Percentiles rank a stretch among this genome's conserved stretches.
Evolutionary conservation across 2,888 invertebrate species (phyloP).

Genomic region (Brenthis daphne): DNA sequence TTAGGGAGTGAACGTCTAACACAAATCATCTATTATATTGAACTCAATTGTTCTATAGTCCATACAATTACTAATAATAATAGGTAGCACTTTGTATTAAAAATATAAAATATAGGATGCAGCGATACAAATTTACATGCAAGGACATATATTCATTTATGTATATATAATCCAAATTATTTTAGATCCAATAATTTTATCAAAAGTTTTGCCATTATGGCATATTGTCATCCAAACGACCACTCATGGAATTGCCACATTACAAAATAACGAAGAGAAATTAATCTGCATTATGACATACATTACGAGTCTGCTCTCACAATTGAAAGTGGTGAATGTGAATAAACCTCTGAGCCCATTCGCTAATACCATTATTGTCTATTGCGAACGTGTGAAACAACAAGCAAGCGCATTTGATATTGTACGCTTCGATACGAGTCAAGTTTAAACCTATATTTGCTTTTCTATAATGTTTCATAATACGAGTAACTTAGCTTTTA

Average conservation of each 20-base stretch:
- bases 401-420: too few species aligned
- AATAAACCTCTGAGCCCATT: neutral
- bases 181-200: neutral
- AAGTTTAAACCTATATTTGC: too few species aligned
- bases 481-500: too few species aligned
- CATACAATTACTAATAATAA: neutral
- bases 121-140: too few species aligned
- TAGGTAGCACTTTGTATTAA: slow-evolving; percentile 1
- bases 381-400: too few species aligned
- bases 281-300: slow-evolving; percentile 24
- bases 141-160: neutral
- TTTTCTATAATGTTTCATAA: too few species aligned
- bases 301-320: slow-evolving; percentile 15
- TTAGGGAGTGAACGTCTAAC: neutral
- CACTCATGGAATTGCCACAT: slow-evolving; percentile 15
- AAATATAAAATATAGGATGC: too few species aligned
- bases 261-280: slow-evolving; percentile 23
- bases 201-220: slow-evolving; percentile 2
- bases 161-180: neutral
- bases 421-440: too few species aligned
- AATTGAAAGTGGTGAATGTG: slow-evolving; percentile 21
- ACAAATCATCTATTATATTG: slow-evolving; percentile 7
- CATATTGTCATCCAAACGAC: slow-evolving; percentile 13
- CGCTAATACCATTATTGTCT: too few species aligned
- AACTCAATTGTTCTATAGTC: slow-evolving; percentile 5